Percentiles rank a stretch among this genome's conserved stretches.
phyloP scores from a whole-genome alignment of 2,888 invertebrate genomes.

The Tanypteryx hageni region DNA sequence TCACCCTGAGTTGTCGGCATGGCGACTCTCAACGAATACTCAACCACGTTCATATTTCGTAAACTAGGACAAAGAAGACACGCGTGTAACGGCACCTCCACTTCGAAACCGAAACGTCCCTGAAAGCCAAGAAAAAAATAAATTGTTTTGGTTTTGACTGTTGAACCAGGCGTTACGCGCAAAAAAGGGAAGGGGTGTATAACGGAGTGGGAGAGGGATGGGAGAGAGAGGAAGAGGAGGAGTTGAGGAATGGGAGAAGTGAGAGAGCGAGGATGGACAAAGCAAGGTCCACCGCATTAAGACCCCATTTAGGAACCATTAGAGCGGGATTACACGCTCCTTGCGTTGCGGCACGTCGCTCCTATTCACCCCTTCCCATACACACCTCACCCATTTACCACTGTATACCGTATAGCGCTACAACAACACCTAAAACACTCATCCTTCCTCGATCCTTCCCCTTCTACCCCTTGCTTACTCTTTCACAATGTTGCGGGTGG shows the following conservation, averaged over 20 bases:
- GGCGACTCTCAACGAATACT: too few relatives aligned
- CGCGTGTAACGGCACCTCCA: too few relatives aligned
- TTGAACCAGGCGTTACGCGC: too few relatives aligned
- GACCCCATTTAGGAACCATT: background rate
- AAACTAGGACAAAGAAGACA: too few relatives aligned
- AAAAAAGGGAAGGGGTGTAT: too few relatives aligned
- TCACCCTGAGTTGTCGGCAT: too few relatives aligned
- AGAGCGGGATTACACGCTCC: constrained; percentile 18
- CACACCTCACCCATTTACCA: background rate
- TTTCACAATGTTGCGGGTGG: constrained; percentile 44
- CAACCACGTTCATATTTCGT: too few relatives aligned
- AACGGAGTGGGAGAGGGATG: too few relatives aligned
- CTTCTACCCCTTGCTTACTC: constrained; percentile 31
- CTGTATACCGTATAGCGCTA: background rate
- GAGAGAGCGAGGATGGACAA: background rate
- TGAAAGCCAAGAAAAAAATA: too few relatives aligned
- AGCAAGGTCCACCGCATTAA: constrained; percentile 1
- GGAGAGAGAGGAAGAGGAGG: background rate
- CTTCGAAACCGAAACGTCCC: too few relatives aligned
- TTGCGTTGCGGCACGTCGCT: background rate
- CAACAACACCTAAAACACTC: background rate
- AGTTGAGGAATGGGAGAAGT: background rate
- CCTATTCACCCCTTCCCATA: background rate
- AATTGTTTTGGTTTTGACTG: too few relatives aligned
- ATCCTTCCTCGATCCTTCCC: background rate